Evolutionary conservation across 2,888 invertebrate genomes (phyloP).

Genomic region (Drosophila anomelani): DNA sequence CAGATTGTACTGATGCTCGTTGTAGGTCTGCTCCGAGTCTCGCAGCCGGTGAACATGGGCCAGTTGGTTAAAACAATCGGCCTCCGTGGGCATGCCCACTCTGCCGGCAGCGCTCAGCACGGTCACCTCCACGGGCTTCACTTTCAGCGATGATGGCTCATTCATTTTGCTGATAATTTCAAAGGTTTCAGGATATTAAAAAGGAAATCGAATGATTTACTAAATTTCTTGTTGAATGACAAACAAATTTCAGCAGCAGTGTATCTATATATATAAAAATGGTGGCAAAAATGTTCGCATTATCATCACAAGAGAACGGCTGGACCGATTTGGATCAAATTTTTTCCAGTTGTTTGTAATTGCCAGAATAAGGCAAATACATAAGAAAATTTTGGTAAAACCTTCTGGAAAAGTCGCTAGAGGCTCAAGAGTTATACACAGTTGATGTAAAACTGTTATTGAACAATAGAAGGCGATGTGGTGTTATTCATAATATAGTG

Average conservation of each 20-base stretch:
- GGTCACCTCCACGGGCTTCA: conserved; percentile 72
- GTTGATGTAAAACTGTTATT: too few relatives aligned
- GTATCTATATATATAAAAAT: too few relatives aligned
- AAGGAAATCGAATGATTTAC: conserved; percentile 5
- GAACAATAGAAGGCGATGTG: too few relatives aligned
- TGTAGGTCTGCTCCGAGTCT: conserved; percentile 85
- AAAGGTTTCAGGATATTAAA: neutral
- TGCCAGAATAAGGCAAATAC: too few relatives aligned
- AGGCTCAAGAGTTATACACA: too few relatives aligned
- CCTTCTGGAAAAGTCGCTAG: too few relatives aligned
- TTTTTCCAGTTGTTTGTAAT: too few relatives aligned
- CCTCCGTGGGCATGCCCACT: conserved; percentile 74
- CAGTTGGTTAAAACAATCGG: conserved; percentile 81
- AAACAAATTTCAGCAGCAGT: conserved; percentile 26
- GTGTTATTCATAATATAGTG: too few relatives aligned
- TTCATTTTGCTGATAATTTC: conserved; percentile 56
- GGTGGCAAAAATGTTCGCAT: too few relatives aligned
- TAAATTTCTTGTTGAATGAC: conserved; percentile 47
- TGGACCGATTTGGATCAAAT: too few relatives aligned
- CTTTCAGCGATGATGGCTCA: conserved; percentile 80
- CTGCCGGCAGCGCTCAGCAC: conserved; percentile 77
- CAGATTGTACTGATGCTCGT: conserved; percentile 88
- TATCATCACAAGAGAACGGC: too few relatives aligned
- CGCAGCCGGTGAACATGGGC: conserved; percentile 82
- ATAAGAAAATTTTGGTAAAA: too few relatives aligned